Base-by-base conservation (phyloP, 2,797 vertebrate species). In the Pseudochirops corinnae region DNA sequence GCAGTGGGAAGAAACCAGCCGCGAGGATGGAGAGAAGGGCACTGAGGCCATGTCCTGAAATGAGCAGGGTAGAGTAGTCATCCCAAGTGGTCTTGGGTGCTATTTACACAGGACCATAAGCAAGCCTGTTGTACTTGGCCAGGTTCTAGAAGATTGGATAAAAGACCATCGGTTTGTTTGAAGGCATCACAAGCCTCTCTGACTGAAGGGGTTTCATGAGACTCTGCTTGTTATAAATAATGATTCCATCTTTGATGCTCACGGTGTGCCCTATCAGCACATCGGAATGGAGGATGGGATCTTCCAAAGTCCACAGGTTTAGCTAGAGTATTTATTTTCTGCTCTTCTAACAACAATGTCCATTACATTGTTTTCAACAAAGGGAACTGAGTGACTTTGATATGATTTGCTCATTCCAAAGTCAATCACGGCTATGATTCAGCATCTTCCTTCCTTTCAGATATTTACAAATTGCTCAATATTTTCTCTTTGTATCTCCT, bases 131-230 rank as follows among this genome's bases (percentile, higher is more conserved):
- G 55, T 28, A 29, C 10, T n/a, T 91, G 56, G 6, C 18, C 56
- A 53, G 26, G 55, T 55, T 91, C 92, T 52, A n/a, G 26, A 96
- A 74, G 91, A 92, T 9, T 91, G 58, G 3, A 82, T 18, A 24
- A 33, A 55, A 46, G 55, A 93, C 46, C 46, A 55, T 33, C 26
- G 62, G 52, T 87, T 93, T 94, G 10, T 56, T 11, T 58, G 28
- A 58, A 95, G 93, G 58, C 31, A 53, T 93, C 6, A 91, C 29
- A 46, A 96, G 92, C 3, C 87, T 93, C 33, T 46, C 29, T 67
- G 52, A 92, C 16, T 55, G 92, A 93, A 92, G 26, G 67, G 92
- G 52, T n/a, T 82, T 96, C 7, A n/a, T 16, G 14, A 56, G 56
- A 91, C 57, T 95, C 90, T 57, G 67, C 9, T 1, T 3, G 55